Evolutionary conservation across 2,113 vertebrate genomes (phyloP).

Genomic region (Neotoma lepida): DNA sequence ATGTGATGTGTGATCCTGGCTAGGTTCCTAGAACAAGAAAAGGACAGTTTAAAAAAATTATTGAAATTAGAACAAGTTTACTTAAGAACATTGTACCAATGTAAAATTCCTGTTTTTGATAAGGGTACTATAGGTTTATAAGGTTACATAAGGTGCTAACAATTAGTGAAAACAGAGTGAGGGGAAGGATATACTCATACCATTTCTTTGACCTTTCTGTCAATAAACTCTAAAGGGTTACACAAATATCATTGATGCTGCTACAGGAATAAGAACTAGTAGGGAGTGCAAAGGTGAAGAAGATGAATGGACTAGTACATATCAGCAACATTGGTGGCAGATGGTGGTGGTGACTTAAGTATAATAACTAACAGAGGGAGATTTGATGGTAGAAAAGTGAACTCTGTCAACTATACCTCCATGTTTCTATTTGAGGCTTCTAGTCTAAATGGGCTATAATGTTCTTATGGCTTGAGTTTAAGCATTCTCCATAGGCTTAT

Average conservation of each 20-base stretch:
- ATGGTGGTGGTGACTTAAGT: background rate
- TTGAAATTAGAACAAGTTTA: slow-evolving; percentile 30
- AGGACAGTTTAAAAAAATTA: background rate
- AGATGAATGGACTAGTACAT: background rate
- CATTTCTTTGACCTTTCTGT: slow-evolving; percentile 2
- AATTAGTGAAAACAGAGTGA: slow-evolving; percentile 12
- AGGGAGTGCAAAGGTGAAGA: slow-evolving; percentile 18
- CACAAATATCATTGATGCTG: background rate
- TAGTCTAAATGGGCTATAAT: background rate
- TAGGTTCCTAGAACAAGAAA: slow-evolving; percentile 44
- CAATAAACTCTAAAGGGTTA: slow-evolving; percentile 3
- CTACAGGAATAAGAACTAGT: background rate
- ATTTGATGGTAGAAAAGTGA: background rate
- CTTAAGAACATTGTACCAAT: background rate
- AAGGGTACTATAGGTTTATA: background rate
- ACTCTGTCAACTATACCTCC: background rate
- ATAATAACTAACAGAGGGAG: background rate
- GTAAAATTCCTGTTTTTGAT: slow-evolving; percentile 37
- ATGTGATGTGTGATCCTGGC: background rate
- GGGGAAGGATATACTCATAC: background rate
- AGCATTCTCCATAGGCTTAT: background rate
- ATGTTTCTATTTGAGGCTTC: background rate
- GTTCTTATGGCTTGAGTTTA: background rate
- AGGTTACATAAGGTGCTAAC: background rate
- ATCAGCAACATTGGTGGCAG: background rate